These are phyloP conservation scores for Microctenopoma stevenorrisi DNA, from an alignment of 2,797 vertebrate genomes.

Conservation along the genomic window DNA sequence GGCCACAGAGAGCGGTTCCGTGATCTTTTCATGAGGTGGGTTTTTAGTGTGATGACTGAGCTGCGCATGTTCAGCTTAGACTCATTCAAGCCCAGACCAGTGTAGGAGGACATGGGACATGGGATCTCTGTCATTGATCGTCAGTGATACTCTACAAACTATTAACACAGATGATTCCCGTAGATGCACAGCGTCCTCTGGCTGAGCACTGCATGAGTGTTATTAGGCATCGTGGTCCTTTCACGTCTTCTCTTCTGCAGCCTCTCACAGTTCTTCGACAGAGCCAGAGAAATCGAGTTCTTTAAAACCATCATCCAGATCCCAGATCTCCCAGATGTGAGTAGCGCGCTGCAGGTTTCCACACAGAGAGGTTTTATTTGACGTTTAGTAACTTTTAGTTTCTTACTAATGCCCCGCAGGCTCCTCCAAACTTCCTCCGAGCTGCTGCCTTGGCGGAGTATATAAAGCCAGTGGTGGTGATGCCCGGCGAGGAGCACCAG, in stretches of 20 bases:
- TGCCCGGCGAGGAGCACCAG: constrained; percentile 72
- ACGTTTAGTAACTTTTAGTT: no score
- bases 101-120: no score
- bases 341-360: constrained; percentile 14
- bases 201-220: not conserved
- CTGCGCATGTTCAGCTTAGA: no score
- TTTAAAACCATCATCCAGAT: constrained; percentile 96
- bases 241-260: constrained; percentile 70
- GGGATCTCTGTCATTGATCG: no score
- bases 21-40: constrained; percentile 89
- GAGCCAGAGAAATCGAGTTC: constrained; percentile 95
- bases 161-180: not conserved
- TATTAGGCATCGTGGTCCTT: no score
- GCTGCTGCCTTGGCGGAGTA: constrained; percentile 93
- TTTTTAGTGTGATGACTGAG: no score
- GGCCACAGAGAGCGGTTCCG: constrained; percentile 96
- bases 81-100: no score
- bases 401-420: constrained; percentile 71
- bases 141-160: no score
- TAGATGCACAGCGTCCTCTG: not conserved
- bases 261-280: constrained; percentile 92
- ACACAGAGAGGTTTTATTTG: no score
- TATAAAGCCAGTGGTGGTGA: constrained; percentile 92
- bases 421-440: constrained; percentile 95
- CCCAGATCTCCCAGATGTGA: constrained; percentile 95